These are phyloP conservation scores for Coregonus sp. DNA, from an alignment of 2,797 vertebrate genomes.

Conservation along the genomic window DNA sequence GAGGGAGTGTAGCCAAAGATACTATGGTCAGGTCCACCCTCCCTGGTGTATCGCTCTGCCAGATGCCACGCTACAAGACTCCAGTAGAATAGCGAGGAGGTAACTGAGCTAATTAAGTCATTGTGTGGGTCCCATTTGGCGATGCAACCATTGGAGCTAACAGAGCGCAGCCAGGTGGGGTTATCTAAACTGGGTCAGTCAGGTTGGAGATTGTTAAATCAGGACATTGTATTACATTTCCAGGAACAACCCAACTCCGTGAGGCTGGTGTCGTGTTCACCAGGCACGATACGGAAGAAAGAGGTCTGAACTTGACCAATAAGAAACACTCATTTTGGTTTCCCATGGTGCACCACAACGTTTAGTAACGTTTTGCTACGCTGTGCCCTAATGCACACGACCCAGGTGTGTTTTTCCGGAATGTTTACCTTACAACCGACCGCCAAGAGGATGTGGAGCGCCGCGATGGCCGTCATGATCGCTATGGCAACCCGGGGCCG, in stretches of 20 bases:
- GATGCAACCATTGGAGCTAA: constrained; percentile 36
- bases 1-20: constrained; percentile 4
- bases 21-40: too few relatives aligned
- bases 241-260: not conserved
- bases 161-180: constrained; percentile 18
- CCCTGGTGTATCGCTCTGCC: too few relatives aligned
- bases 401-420: not conserved
- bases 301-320: not conserved
- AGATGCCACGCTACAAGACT: too few relatives aligned
- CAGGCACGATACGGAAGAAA: rapidly evolving
- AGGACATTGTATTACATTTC: not conserved
- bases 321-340: not conserved
- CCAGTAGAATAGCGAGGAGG: too few relatives aligned
- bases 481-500: constrained; percentile 81
- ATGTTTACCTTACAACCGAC: constrained; percentile 88
- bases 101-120: constrained; percentile 18
- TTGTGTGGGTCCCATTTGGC: not conserved
- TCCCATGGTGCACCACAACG: too few relatives aligned
- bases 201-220: constrained; percentile 31
- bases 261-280: not conserved
- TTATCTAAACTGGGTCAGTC: constrained; percentile 24
- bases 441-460: constrained; percentile 87
- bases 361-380: too few relatives aligned
- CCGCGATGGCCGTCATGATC: constrained; percentile 75
- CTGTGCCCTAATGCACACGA: not conserved